A percentile compares a stretch with the other conserved stretches of the same genome.
Evolutionary conservation across 2,797 vertebrate genomes (phyloP).

Genomic region (Fistularia tabacaria): DNA sequence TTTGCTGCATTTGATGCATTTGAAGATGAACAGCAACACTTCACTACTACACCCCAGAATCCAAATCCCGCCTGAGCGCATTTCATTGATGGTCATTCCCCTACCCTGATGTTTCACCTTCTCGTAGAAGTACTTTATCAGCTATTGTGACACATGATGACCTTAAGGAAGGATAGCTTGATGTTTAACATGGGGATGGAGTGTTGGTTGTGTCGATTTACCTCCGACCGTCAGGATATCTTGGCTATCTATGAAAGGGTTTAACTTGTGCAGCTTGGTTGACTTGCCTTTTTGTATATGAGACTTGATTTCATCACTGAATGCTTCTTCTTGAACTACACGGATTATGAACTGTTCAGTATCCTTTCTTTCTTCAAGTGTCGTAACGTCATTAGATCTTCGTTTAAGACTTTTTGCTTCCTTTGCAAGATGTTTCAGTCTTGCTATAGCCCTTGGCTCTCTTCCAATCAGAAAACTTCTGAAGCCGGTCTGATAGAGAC

Average conservation of each 20-base stretch:
- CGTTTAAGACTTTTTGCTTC: no score
- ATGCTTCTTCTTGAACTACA: neutral
- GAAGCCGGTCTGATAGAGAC: no score
- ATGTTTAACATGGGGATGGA: conserved; percentile 35
- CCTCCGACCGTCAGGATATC: conserved; percentile 31
- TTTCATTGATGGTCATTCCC: no score
- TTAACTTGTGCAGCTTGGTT: conserved; percentile 11
- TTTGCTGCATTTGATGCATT: conserved; percentile 10
- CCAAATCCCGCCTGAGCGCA: no score
- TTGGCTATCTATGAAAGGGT: conserved; percentile 17
- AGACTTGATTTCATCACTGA: conserved; percentile 1
- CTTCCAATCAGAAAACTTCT: no score
- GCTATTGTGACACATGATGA: conserved; percentile 28
- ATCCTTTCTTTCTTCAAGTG: conserved; percentile 23
- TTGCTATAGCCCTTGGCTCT: no score
- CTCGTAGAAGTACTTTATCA: no score
- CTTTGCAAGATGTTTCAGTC: no score
- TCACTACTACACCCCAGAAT: conserved; percentile 12
- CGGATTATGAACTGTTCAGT: conserved; percentile 4
- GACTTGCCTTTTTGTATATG: neutral
- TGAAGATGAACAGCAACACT: conserved; percentile 4
- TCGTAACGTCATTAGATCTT: no score
- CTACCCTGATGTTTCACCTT: no score
- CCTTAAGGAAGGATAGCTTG: conserved; percentile 27
- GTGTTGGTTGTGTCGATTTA: neutral